Percentiles rank a stretch among this genome's conserved stretches.
Conservation (phyloP, 1,140 invertebrate species). For the Eurosta solidaginis region DNA sequence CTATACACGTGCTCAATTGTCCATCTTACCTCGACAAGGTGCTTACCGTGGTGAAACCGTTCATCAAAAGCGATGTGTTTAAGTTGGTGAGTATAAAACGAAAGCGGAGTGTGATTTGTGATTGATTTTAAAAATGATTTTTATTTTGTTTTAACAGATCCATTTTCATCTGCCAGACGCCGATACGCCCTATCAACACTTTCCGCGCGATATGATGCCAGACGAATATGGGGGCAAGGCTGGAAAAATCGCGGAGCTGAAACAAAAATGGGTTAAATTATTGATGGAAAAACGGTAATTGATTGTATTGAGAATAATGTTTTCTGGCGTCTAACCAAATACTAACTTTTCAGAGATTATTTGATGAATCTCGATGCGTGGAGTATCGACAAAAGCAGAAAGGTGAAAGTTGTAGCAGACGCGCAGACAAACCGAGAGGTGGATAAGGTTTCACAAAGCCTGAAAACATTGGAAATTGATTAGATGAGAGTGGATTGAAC, state of each 20-base stretch:
- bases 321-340: neutral
- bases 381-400: constrained; percentile 49
- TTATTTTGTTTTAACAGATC: constrained; percentile 52
- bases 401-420: constrained; percentile 22
- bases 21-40: constrained; percentile 69
- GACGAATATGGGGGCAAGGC: constrained; percentile 69
- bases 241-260: constrained; percentile 64
- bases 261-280: constrained; percentile 63
- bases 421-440: neutral
- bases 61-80: constrained; percentile 69
- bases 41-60: constrained; percentile 67
- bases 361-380: constrained; percentile 47
- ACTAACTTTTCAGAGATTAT: constrained; percentile 5
- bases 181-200: constrained; percentile 65
- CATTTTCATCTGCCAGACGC: constrained; percentile 69
- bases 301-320: neutral
- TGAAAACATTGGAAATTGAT: constrained; percentile 51
- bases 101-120: neutral
- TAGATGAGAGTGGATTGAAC: too few species aligned
- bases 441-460: constrained; percentile 33
- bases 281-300: constrained; percentile 52
- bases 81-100: constrained; percentile 43
- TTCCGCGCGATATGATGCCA: constrained; percentile 68
- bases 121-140: neutral
- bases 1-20: constrained; percentile 73